A percentile compares a stretch with the other conserved stretches of the same genome.
Evolutionary conservation across 2,113 vertebrate species (phyloP).

Genomic region (Tringa solitaria): DNA sequence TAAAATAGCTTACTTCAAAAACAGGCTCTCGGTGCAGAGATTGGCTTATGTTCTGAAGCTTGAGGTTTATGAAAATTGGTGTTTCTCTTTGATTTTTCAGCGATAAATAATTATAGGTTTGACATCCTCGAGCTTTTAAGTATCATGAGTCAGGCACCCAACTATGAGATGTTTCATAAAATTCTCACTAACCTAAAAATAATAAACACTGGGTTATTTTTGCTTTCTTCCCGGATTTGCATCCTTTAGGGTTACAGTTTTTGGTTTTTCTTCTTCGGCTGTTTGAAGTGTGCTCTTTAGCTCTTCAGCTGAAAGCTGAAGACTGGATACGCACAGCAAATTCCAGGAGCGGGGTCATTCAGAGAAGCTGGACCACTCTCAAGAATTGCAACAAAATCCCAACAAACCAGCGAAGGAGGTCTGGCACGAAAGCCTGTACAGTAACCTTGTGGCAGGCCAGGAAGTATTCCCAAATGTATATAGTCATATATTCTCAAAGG

Average conservation of each 20-base stretch:
- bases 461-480: not conserved
- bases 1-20: constrained; percentile 46
- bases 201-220: constrained; percentile 29
- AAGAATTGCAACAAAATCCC: not conserved
- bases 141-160: constrained; percentile 11
- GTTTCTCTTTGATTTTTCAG: constrained; percentile 56
- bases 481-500: not conserved
- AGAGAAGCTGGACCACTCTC: not conserved
- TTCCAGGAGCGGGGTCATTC: not conserved
- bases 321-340: not conserved
- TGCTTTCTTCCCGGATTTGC: constrained; percentile 24
- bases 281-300: not conserved
- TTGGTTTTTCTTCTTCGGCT: not conserved
- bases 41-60: constrained; percentile 31
- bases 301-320: rapidly evolving
- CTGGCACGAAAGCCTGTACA: not conserved
- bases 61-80: constrained; percentile 46
- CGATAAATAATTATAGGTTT: constrained; percentile 47
- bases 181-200: constrained; percentile 27
- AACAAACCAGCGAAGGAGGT: not conserved
- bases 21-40: not conserved
- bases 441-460: not conserved
- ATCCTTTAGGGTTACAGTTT: not conserved
- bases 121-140: constrained; percentile 51
- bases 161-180: constrained; percentile 5